Conservation (phyloP, 2,888 invertebrate species). For the Dynastes tityus region DNA sequence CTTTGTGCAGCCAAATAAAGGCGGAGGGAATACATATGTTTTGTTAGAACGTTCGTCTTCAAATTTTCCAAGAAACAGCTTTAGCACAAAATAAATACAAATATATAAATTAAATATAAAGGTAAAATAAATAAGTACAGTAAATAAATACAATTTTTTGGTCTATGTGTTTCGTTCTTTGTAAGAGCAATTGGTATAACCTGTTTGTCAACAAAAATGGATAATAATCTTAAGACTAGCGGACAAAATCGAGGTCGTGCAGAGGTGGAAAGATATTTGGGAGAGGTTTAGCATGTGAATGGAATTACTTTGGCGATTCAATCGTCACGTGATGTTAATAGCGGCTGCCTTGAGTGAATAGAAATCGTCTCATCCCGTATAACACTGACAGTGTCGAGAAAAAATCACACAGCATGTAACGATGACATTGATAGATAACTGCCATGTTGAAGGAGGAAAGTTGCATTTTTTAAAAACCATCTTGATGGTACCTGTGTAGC, state of each 20-base stretch:
- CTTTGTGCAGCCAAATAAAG: no score
- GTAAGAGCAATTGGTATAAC: not conserved
- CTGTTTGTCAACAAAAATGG: not conserved
- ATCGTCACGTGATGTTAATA: not conserved
- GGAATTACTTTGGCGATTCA: conserved; percentile 15
- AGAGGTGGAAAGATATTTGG: conserved; percentile 20
- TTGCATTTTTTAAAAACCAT: not conserved
- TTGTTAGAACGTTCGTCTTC: no score
- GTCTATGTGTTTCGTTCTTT: not conserved
- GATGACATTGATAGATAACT: conserved; percentile 13
- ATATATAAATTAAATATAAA: no score
- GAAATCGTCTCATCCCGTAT: not conserved
- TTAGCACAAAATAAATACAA: no score
- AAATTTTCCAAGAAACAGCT: no score
- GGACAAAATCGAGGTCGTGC: conserved; percentile 20
- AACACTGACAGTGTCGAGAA: not conserved
- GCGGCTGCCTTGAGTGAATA: not conserved
- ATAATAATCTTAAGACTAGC: conserved; percentile 13
- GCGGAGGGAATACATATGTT: no score
- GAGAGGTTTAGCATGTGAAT: conserved; percentile 18
- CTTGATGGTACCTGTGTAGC: not conserved
- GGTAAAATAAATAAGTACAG: not conserved
- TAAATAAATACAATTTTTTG: not conserved
- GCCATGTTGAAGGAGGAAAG: conserved; percentile 1
- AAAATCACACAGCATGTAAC: conserved; percentile 13